These are phyloP conservation scores for Pseudopodoces humilis DNA, from an alignment of 2,113 vertebrate genomes.

Conservation along the genomic window DNA sequence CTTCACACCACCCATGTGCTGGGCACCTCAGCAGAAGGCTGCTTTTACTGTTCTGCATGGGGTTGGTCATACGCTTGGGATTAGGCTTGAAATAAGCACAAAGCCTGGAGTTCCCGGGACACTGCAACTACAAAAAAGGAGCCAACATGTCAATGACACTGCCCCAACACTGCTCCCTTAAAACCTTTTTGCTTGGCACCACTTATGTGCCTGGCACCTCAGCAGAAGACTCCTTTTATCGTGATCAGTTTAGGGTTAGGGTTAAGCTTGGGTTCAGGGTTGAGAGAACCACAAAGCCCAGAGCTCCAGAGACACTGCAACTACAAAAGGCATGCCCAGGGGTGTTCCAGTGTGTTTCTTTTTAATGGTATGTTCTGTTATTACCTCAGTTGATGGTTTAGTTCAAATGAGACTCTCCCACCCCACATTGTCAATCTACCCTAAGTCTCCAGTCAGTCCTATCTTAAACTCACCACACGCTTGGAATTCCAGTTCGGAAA, in stretches of 20 bases:
- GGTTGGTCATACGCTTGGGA: neutral
- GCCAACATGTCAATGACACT: rapidly evolving
- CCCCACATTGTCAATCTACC: no score
- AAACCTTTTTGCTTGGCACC: neutral
- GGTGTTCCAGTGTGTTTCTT: no score
- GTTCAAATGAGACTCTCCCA: no score
- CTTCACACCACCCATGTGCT: neutral
- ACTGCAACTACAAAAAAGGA: no score
- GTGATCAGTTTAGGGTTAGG: rapidly evolving
- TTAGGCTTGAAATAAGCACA: neutral
- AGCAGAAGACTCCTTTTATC: neutral
- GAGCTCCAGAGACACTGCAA: neutral
- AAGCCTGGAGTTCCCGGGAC: neutral
- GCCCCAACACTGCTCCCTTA: neutral
- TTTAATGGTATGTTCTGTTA: no score
- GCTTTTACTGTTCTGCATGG: neutral
- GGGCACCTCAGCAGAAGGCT: neutral
- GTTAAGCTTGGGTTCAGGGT: no score
- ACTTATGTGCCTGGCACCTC: neutral
- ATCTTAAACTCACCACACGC: no score
- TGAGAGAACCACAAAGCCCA: neutral
- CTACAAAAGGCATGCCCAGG: neutral
- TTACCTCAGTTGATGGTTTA: no score
- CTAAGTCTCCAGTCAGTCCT: no score
- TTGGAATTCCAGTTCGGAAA: no score